Base-by-base conservation (phyloP, 2,797 vertebrate genomes). In the Scyliorhinus canicula region DNA sequence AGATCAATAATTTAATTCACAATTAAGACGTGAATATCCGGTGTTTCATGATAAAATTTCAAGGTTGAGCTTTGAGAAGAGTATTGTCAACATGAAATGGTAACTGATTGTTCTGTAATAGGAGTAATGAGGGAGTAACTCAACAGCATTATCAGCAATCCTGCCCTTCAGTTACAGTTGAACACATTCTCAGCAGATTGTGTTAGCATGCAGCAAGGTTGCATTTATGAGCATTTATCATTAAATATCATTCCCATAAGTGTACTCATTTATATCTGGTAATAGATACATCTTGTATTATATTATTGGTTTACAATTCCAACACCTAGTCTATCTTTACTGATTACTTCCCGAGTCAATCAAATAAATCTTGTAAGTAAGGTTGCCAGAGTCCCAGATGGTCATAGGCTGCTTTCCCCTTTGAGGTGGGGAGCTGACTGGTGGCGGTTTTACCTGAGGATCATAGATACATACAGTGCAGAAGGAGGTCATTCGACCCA, bases 11-110 rank as follows among this genome's bases (percentile, higher is more conserved):
- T 63, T 91, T 40, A 91, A 63, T 63, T 40, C n/a, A 63, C 88
- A 91, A 90, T 90, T 90, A 90, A 91, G 44, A 91, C 35, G 7
- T 8, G 57, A 91, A n/a, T 40, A 63, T 91, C 88, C 6, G n/a
- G 19, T 91, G 88, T 63, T 91, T 44, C 57, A 14, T 21, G 60
- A 57, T 57, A 4, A 40, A 91, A 63, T 91, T 91, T 63, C 55
- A 91, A 24, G n/a, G 88, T 63, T 91, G 26, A 91, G 35, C 88
- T 91, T 63, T 6, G 35, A 91, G 88, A 21, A 63, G 57, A 91
- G 19, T 40, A 8, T 26, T 63, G 57, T 91, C 63, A 91, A 26
- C 55, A 24, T 40, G 16, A 40, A 63, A 63, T 91, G 16, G 57
- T 44, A 63, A n/a, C 88, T 63, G 88, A 91, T 63, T 90, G 55